Base-by-base conservation (phyloP, 2,113 vertebrate genomes). In the Pluvialis apricaria region DNA sequence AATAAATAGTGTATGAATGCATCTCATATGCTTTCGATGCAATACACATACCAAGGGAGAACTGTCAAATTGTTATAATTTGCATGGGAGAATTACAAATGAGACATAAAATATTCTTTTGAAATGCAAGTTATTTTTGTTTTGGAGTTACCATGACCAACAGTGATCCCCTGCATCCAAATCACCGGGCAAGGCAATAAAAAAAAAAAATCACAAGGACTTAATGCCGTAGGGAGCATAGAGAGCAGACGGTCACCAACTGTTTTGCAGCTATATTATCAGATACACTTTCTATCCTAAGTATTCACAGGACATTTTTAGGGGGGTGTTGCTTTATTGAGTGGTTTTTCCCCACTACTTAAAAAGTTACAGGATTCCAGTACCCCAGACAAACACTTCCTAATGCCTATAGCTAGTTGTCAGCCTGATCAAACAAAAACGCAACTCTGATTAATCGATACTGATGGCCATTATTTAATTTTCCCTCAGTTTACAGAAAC, bases 81-180 rank as follows among this genome's bases (percentile, higher is more conserved):
- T 92, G 57, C 76, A 94, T 80, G 82, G 73, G 52, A 93, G 57
- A 93, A 90, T 94, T 95, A 95, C 64, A 94, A 95, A 93, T 66
- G 13, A 93, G 58, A 94, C 38, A 92, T 55, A 64, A 96, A 96
- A 84, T 47, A 95, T 65, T 94, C 38, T 86, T 96, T 84, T 89
- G 77, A 95, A 96, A 92, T 69, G 14, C 21, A 84, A 81, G 78
- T 85, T 86, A 32, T 84, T 95, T 97, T 95, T 95, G 70, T 65
- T 94, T 95, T 93, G 91, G 87, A 83, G 94, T 95, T 93, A 54
- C 42, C 21, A 32, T 57, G 40, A 86, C 75, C 94, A 82, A 47
- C 45, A 77, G 38, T 20, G 42, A 79, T 70, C 36, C 32, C 70
- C 42, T 68, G 64, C 85, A 95, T 82, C 91, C 66, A 95, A 93